Conservation (phyloP, 2,797 vertebrate species). For the Arrhamphus sclerolepis region DNA sequence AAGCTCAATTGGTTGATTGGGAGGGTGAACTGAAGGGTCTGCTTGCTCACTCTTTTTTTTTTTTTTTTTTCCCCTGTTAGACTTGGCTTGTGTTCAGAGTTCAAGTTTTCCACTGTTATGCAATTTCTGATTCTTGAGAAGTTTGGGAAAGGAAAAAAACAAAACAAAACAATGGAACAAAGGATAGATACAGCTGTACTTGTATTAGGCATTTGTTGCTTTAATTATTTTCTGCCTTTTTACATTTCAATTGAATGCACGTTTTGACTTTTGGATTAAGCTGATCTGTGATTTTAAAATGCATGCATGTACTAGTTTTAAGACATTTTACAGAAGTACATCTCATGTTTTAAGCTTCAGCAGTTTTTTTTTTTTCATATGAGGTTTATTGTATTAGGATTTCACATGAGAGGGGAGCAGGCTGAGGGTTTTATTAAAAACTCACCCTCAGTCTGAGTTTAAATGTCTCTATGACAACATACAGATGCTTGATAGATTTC, state of each 20-base stretch:
- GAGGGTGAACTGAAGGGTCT: too few relatives aligned
- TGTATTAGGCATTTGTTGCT: neutral
- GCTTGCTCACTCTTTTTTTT: too few relatives aligned
- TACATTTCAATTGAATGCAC: constrained; percentile 12
- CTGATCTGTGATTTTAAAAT: constrained; percentile 37
- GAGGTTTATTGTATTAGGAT: too few relatives aligned
- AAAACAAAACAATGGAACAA: too few relatives aligned
- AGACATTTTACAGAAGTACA: too few relatives aligned
- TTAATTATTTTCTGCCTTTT: neutral
- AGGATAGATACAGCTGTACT: too few relatives aligned
- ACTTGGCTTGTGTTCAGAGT: too few relatives aligned
- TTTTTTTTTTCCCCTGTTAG: too few relatives aligned
- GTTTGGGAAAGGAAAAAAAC: too few relatives aligned
- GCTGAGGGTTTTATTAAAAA: neutral
- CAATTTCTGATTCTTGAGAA: constrained; percentile 24
- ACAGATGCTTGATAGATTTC: neutral
- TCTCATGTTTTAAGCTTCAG: too few relatives aligned
- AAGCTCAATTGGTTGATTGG: neutral
- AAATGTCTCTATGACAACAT: constrained; percentile 3
- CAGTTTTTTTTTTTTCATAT: too few relatives aligned
- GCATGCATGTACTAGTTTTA: constrained; percentile 37
- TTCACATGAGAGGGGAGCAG: too few relatives aligned
- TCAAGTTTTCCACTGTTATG: neutral
- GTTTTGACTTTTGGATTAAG: constrained; percentile 36
- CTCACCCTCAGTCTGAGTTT: constrained; percentile 4